Evolutionary conservation across 1,140 invertebrate species (phyloP).

Genomic region (Cyphomyrmex costatus): DNA sequence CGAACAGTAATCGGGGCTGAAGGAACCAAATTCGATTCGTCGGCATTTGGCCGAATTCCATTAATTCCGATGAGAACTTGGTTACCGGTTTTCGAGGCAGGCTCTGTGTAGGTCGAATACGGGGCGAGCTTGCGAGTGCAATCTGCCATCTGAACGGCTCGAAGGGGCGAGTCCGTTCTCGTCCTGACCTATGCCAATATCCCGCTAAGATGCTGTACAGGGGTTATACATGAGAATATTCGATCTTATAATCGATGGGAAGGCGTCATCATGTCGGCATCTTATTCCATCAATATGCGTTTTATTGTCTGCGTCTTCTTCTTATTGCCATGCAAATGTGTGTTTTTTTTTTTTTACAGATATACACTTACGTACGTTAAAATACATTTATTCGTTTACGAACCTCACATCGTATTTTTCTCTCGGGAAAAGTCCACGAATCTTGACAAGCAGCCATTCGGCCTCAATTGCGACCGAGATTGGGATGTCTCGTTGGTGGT

Average conservation of each 20-base stretch:
- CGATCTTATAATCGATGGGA: not conserved
- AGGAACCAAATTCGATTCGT: conserved; percentile 61
- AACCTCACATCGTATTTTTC: conserved; percentile 3
- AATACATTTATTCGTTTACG: conserved; percentile 14
- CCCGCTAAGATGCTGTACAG: conserved; percentile 54
- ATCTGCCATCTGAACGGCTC: conserved; percentile 27
- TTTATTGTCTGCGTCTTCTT: not conserved
- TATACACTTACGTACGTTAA: not conserved
- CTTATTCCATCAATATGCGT: not conserved
- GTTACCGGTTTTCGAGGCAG: conserved; percentile 62
- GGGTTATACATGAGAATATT: conserved; percentile 17
- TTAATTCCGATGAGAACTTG: conserved; percentile 23
- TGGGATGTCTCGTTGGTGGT: not conserved
- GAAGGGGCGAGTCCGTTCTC: conserved; percentile 50
- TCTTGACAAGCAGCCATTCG: conserved; percentile 12
- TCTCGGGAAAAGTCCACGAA: conserved; percentile 1
- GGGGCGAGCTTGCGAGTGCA: conserved; percentile 44
- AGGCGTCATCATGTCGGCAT: not conserved
- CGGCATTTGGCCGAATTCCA: conserved; percentile 69
- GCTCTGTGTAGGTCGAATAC: not conserved
- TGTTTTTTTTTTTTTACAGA: not conserved
- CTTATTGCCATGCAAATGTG: not conserved
- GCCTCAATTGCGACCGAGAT: conserved; percentile 31
- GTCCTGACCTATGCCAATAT: conserved; percentile 75
- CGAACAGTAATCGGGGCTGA: conserved; percentile 67